Evolutionary conservation across 2,888 invertebrate species (phyloP), one percentile per base, ranked within the genome.

Genomic region (Pseudanteris insignis): DNA sequence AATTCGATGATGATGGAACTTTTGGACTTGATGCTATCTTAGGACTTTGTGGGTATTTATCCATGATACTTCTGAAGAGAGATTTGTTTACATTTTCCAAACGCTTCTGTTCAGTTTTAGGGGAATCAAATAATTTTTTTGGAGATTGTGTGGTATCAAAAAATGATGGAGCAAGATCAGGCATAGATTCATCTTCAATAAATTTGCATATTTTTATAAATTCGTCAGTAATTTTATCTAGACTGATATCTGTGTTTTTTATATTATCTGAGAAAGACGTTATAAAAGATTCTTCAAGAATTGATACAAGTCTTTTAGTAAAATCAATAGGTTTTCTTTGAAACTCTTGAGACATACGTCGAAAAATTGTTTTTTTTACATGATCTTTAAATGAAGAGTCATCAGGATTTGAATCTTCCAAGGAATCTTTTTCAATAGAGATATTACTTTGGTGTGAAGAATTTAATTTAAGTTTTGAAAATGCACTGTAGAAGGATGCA

Each of bases 171-270:
- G 68, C 68, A 66, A 67, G 68, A 13, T 73, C 72, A 2, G 77
- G 78, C 67, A 71, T 66, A 2, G 77, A 72, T 53, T 78, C 77
- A 57, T 79, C 77, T 28, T 73, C 73, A 18, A 78, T 76, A 28
- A 67, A 73, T 53, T 76, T 74, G 34, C 74, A 75, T 21, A 75
- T 64, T 58, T 74, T 75, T 1, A 67, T 51, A 50, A 77, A 74
- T 50, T 77, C 73, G 14, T 63, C 66, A n/a, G 71, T 73, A 40
- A 78, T 67, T 61, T 70, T 70, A 30, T 69, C 65, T 7, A 77
- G 60, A 65, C 71, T 71, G 1, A 70, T 55, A n/a, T 65, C 72
- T 4, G 68, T 62, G 4, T 5, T 40, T 6, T 70, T 64, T 11
- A 37, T 46, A 2, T 32, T 18, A 3, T 67, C 65, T 1, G 63